Evolutionary conservation across 2,797 vertebrate species (phyloP).

Genomic region (Synanceia verrucosa): DNA sequence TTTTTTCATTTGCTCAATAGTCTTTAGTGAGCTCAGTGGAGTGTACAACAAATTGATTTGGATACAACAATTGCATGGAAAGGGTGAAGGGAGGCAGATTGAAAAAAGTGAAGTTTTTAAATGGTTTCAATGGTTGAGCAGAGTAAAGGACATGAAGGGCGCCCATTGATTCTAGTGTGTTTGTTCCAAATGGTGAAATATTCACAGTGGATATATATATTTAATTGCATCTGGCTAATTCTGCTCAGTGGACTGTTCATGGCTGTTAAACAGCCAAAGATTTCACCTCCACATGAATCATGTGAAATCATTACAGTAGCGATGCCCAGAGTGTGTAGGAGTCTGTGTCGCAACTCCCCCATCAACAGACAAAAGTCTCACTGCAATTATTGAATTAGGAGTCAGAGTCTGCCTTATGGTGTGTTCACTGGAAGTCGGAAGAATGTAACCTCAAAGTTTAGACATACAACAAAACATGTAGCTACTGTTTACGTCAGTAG

Average conservation of each 20-base stretch:
- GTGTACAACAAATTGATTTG: conserved; percentile 63
- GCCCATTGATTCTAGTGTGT: conserved; percentile 62
- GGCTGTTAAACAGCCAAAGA: conserved; percentile 44
- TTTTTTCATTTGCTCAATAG: conserved; percentile 42
- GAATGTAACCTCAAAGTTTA: too few relatives aligned
- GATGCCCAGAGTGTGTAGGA: conserved; percentile 6
- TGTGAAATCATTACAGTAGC: conserved; percentile 42
- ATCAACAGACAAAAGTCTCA: not conserved
- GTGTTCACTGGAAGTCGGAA: too few relatives aligned
- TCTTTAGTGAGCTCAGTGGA: conserved; percentile 53
- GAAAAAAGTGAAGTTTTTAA: conserved; percentile 16
- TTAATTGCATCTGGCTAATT: conserved; percentile 64
- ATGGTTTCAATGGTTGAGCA: conserved; percentile 33
- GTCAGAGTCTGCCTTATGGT: too few relatives aligned
- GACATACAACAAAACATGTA: too few relatives aligned
- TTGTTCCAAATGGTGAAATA: conserved; percentile 67
- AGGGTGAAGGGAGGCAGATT: conserved; percentile 9
- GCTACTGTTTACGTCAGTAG: too few relatives aligned
- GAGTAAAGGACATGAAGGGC: conserved; percentile 45
- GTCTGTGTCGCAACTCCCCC: not conserved
- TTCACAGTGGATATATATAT: conserved; percentile 56
- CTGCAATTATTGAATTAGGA: too few relatives aligned
- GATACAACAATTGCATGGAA: conserved; percentile 54
- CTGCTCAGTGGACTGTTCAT: conserved; percentile 67
- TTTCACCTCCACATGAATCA: conserved; percentile 44